Base-by-base conservation (phyloP, 2,888 invertebrate genomes). In the Rhingia campestris region DNA sequence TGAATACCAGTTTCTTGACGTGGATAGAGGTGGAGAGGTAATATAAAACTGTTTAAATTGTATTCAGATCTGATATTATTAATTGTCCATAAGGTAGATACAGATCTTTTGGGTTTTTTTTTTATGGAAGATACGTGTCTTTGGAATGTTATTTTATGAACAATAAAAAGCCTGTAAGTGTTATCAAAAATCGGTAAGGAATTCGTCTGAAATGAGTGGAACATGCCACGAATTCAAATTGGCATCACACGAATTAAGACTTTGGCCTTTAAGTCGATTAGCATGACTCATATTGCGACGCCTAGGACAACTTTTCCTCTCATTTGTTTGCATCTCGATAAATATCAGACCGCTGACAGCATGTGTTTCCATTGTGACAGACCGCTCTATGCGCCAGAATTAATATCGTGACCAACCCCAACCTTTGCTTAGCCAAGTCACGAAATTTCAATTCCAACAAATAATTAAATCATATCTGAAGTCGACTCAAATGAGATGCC, bases 391-490 rank as follows among this genome's bases (percentile, higher is more conserved):
- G 58, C 41, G 66, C 43, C 56, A 63, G 77, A 77, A 82, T 73
- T 53, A 47, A 58, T 58, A 41, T 49, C 80, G 84, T 84, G 80
- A 80, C 74, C 74, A 70, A 70, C 33, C 74, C 54, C 59, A 69
- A 69, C 64, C 80, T 84, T 63, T 59, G 43, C 41, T 56, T 32
- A 53, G 61, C 54, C 74, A 80, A 84, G 80, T 84, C 84, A 84
- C 84, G 84, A 84, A 84, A 75, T 37, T 43, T 64, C 74, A 69
- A 80, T 84, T 84, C 22, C 37, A 80, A 56, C 39, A 66, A 66
- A 70, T 59, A 80, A 70, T 74, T 84, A 84, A 84, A 80, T 84
- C 84, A 84, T 75, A 80, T 35, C 54, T 35, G 1, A 30, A 30
- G 30, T 6, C 41, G 37, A 45, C 22, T 69, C 3, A 41, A 70